phyloP scores from a whole-genome alignment of 1,140 invertebrate genomes.

The Aphelinus certus region DNA sequence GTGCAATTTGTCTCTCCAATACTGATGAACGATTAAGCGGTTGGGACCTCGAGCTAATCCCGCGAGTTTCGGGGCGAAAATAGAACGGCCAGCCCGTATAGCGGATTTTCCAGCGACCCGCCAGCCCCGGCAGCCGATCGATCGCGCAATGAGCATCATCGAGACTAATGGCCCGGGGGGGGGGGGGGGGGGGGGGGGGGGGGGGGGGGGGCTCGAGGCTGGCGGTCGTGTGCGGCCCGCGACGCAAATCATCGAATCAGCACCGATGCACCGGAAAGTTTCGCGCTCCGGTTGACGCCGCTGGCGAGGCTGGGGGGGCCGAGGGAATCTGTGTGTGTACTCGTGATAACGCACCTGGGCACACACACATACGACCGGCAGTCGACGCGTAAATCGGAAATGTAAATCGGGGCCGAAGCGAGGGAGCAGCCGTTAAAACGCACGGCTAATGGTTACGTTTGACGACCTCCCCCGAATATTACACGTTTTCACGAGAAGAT shows the following conservation, averaged over 20 bases:
- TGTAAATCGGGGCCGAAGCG: conserved; percentile 30
- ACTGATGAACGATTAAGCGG: no score
- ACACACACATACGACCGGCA: conserved; percentile 27
- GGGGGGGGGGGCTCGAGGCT: neutral
- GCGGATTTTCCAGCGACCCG: no score
- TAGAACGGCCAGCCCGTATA: no score
- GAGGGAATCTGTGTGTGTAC: no score
- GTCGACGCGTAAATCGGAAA: conserved; percentile 40
- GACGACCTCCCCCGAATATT: no score
- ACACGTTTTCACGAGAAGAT: no score
- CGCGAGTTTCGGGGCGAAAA: no score
- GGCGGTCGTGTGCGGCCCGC: neutral
- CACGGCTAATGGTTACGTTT: no score
- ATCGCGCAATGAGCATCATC: conserved; percentile 20
- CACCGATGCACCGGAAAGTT: conserved; percentile 15
- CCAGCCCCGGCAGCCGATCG: neutral
- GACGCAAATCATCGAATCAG: conserved; percentile 23
- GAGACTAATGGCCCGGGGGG: conserved; percentile 18
- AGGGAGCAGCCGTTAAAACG: no score
- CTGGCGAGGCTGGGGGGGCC: no score
- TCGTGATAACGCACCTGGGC: conserved; percentile 32
- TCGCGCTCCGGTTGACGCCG: neutral
- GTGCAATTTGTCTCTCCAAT: no score
- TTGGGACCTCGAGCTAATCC: no score
- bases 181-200: neutral